Evolutionary conservation across 2,797 vertebrate species (phyloP), one percentile per base, ranked within the genome.

Genomic region (Morelia viridis): DNA sequence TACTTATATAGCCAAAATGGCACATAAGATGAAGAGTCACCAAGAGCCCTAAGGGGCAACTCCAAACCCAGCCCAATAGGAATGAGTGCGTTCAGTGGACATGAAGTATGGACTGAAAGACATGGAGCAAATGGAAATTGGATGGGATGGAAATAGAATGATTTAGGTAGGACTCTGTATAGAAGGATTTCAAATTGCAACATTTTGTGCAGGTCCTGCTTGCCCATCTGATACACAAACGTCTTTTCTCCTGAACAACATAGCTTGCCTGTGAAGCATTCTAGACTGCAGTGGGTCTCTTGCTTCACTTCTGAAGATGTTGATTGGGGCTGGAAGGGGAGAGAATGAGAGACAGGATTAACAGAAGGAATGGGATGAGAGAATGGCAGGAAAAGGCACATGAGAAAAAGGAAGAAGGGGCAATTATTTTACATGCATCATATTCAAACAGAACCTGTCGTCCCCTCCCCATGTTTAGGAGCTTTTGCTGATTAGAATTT

Each of bases 401-500:
- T 53, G 84, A 92, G 89, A 89, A 95, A 95, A 80, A n/a, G 28
- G 93, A 89, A 7, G 0, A 2, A 95, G 12, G 76, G 10, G 28
- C 24, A 6, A 0, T 5, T 41, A 24, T 24, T n/a, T 89, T 86
- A 62, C 85, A 64, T 41, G 85, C 87, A 93, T 62, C 94, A 92
- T 58, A 80, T 90, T 93, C 89, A 93, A 94, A 88, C 15, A 28
- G 85, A 62, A 94, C 89, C 46, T 53, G 24, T 4, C 0, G 28
- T 92, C 91, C 95, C 93, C 92, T 93, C 83, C 62, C 90, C 53
- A 10, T 88, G 84, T 95, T 95, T 95, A 93, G 94, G 80, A n/a
- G 90, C 35, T 1, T 94, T 96, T 94, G 93, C 93, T 95, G 96
- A 96, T 93, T 96, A 96, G 96, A 95, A 97, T 97, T 95, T 96